These are phyloP conservation scores for Poecile atricapillus DNA, from an alignment of 2,113 vertebrate species.

Conservation along the genomic window DNA sequence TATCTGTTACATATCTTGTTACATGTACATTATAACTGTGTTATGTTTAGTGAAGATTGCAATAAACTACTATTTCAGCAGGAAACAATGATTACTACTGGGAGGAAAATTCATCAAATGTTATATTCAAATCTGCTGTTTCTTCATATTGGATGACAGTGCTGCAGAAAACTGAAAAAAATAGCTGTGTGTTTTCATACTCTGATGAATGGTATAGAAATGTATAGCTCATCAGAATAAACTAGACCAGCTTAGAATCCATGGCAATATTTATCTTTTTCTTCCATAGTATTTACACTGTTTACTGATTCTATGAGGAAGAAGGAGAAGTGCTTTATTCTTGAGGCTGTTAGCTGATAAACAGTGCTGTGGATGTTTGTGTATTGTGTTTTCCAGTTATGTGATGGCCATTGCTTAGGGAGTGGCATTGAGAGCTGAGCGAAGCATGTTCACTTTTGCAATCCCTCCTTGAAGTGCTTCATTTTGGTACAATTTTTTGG, in stretches of 20 bases:
- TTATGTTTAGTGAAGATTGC: neutral
- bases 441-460: neutral
- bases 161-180: neutral
- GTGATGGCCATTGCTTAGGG: neutral
- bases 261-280: neutral
- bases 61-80: neutral
- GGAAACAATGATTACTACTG: neutral
- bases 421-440: neutral
- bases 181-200: neutral
- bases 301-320: neutral
- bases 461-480: neutral
- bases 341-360: neutral
- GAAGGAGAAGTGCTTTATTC: neutral
- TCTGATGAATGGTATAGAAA: neutral
- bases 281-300: neutral
- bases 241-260: neutral
- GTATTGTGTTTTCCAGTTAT: neutral
- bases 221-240: neutral
- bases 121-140: neutral
- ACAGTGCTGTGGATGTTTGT: neutral
- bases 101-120: neutral
- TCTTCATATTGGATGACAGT: neutral
- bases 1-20: neutral
- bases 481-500: neutral
- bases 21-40: neutral